Evolutionary conservation across 2,888 invertebrate species (phyloP).

Genomic region (Spilarctia lutea): DNA sequence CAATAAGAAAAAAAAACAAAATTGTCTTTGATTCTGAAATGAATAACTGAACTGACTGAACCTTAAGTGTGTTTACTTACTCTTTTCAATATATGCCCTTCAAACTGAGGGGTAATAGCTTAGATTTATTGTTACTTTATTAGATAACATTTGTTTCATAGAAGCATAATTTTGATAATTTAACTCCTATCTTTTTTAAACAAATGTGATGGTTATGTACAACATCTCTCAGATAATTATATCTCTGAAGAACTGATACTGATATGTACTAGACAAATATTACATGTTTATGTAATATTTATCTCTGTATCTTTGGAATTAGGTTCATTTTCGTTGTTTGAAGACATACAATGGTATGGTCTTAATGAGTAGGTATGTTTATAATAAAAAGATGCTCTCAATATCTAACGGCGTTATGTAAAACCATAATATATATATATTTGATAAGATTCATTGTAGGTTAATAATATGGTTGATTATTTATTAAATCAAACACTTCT

Average conservation of each 20-base stretch:
- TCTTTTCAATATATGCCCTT: background rate
- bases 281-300: background rate
- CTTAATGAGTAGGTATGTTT: background rate
- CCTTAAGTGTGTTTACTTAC: background rate
- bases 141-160: background rate
- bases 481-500: background rate
- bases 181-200: background rate
- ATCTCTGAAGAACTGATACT: background rate
- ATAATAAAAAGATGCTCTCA: background rate
- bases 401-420: background rate
- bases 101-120: too few relatives aligned
- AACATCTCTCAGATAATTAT: background rate
- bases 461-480: background rate
- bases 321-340: background rate
- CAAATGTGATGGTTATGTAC: background rate
- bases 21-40: background rate
- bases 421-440: background rate
- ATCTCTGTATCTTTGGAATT: background rate
- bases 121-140: too few relatives aligned
- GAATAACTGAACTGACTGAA: background rate
- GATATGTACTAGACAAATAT: background rate
- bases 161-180: background rate
- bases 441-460: background rate
- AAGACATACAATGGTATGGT: background rate
- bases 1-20: too few relatives aligned